phyloP scores from a whole-genome alignment of 2,113 vertebrate genomes.

The Corythoichthys haematopterus region DNA sequence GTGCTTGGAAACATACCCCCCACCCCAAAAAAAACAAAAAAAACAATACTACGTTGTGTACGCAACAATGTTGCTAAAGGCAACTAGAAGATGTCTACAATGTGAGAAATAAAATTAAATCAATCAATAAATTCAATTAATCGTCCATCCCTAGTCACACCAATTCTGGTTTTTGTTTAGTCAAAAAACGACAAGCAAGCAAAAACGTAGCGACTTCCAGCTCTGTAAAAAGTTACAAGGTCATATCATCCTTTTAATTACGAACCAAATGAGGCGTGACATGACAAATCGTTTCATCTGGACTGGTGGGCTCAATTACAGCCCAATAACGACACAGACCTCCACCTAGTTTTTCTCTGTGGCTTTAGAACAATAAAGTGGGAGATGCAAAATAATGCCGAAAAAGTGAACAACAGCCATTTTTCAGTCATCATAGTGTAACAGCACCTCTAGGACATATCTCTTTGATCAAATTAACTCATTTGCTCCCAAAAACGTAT shows the following conservation, averaged over 20 bases:
- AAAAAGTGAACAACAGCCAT: not conserved
- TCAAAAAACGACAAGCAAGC: not conserved
- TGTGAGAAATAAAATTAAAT: not conserved
- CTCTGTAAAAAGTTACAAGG: constrained; percentile 2
- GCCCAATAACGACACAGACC: not conserved
- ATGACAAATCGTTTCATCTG: constrained; percentile 10
- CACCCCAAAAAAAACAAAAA: not conserved
- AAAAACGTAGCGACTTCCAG: not conserved
- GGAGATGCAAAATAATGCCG: not conserved
- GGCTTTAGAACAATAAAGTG: not conserved
- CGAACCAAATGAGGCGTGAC: constrained; percentile 8
- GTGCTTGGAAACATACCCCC: too few relatives aligned
- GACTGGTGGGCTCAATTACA: constrained; percentile 1
- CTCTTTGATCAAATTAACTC: too few relatives aligned
- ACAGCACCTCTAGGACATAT: too few relatives aligned
- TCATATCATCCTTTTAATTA: constrained; percentile 12
- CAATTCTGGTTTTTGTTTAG: constrained; percentile 7
- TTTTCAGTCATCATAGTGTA: too few relatives aligned
- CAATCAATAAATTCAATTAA: not conserved
- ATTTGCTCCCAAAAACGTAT: too few relatives aligned
- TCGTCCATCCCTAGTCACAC: not conserved
- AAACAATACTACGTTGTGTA: too few relatives aligned
- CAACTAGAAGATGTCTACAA: not conserved
- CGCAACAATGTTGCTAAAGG: too few relatives aligned
- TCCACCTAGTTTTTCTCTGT: not conserved